Evolutionary conservation across 2,797 vertebrate genomes (phyloP), one percentile per base, ranked within the genome.

Genomic region (Paratrypauchen microcephalus): DNA sequence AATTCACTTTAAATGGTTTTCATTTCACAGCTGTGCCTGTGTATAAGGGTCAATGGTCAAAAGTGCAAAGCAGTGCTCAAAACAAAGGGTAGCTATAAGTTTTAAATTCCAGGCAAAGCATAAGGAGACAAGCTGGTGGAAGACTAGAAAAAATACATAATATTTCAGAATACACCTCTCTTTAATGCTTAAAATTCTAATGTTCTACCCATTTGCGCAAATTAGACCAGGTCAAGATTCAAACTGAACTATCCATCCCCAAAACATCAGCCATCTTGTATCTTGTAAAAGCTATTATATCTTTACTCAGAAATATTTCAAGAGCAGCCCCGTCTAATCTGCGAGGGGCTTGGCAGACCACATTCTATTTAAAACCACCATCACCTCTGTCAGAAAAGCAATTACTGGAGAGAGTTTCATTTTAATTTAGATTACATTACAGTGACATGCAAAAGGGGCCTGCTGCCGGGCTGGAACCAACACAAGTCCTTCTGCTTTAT

Each of bases 341-440:
- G 78, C 76, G 75, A 76, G 66, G 60, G 52, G 79, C 81, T 74
- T 76, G 73, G 80, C 76, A 80, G 81, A 73, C 71, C 21, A 54
- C 72, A 76, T 77, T 90, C 90, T 90, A 88, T 92, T 92, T 90
- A 86, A 91, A 90, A 90, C 83, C 83, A 71, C 76, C 87, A 90
- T 89, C 90, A 91, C 91, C 92, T 92, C 92, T 91, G 91, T 93
- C 90, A 90, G 88, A 90, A 93, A 94, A 92, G 90, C 91, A 93
- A 93, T 93, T 94, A 92, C 87, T 75, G 83, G 84, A 85, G 88
- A 93, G 90, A 80, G 89, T 90, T 93, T 91, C 83, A 88, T 91
- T 94, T 93, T 90, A 89, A 93, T 93, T 93, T 92, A 89, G 90
- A 92, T 93, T 91, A 91, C 89, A 90, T 93, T 93, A 92, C 91